A percentile compares a stretch with the other conserved stretches of the same genome.
Evolutionary conservation across 2,797 vertebrate genomes (phyloP).

Genomic region (Dicrostonyx torquatus): DNA sequence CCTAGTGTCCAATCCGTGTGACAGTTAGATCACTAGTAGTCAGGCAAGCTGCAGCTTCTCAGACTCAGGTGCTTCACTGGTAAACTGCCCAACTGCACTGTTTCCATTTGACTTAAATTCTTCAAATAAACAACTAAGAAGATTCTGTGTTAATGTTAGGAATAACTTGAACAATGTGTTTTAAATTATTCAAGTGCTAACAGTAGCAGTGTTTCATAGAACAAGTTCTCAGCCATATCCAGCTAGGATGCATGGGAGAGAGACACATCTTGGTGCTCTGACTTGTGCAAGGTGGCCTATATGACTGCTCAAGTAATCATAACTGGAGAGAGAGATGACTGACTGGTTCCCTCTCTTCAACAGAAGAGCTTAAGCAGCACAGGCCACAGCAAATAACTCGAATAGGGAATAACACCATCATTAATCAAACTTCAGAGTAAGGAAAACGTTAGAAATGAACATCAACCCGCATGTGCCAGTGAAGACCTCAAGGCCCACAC

Average conservation of each 20-base stretch:
- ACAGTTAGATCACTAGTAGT: background rate
- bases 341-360: background rate
- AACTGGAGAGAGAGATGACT: constrained; percentile 21
- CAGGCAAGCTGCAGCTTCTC: constrained; percentile 9
- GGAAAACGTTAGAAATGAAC: constrained; percentile 36
- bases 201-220: background rate
- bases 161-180: constrained; percentile 16
- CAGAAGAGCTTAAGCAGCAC: background rate
- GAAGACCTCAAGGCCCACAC: constrained; percentile 2
- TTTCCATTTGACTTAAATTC: constrained; percentile 12
- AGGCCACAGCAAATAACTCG: background rate
- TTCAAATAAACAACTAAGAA: background rate
- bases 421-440: constrained; percentile 43
- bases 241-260: background rate
- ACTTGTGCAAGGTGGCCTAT: background rate
- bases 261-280: background rate
- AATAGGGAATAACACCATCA: background rate
- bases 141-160: constrained; percentile 20
- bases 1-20: background rate
- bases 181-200: constrained; percentile 36
- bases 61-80: constrained; percentile 8
- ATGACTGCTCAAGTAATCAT: constrained; percentile 2
- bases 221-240: background rate
- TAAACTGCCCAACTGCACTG: background rate
- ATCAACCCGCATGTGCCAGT: background rate